Evolutionary conservation across 1,140 invertebrate genomes (phyloP), one percentile per base, ranked within the genome.

Genomic region (Galendromus occidentalis): DNA sequence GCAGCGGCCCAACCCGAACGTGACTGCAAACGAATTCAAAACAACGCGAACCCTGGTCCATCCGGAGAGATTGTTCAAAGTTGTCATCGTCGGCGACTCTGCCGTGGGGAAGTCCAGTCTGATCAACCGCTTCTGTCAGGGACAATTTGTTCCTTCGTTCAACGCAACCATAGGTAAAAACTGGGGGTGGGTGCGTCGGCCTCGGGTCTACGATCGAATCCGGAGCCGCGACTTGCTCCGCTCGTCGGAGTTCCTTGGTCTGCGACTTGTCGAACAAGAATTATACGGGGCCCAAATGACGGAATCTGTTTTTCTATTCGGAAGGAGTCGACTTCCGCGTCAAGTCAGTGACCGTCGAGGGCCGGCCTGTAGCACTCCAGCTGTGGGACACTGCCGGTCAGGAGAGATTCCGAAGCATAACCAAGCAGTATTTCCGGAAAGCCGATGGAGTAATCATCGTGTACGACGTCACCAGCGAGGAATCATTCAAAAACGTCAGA

Each of bases 321-420:
- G 0, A 20, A 72, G 77, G 79, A 59, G 79, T 82, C n/a, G 81
- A 82, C 73, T 82, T 82, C 69, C 81, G 79, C 67, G 76, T 81
- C 4, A 79, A 80, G 71, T 75, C 74, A 29, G 69, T 82, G n/a
- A 63, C 71, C 18, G 67, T 80, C 0, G 76, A 76, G 12, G 76
- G 75, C 42, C 72, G 77, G 55, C 66, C 75, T 0, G 75, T 82
- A 22, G 79, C 78, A 2, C 70, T 82, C 9, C 81, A 83, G 69
- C 69, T 82, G 0, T 82, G 81, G 81, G 81, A 82, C 68, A 82
- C 81, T 22, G 81, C 81, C 9, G 81, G 80, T 1, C 79, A 81
- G 69, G 80, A 82, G 71, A 74, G 80, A 68, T 82, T 80, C 69
- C 74, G 80, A 12, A 79, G 78, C 47, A 79, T 82, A 33, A 81